Evolutionary conservation across 2,888 invertebrate species (phyloP).

Genomic region (Scaptomyza reducta): DNA sequence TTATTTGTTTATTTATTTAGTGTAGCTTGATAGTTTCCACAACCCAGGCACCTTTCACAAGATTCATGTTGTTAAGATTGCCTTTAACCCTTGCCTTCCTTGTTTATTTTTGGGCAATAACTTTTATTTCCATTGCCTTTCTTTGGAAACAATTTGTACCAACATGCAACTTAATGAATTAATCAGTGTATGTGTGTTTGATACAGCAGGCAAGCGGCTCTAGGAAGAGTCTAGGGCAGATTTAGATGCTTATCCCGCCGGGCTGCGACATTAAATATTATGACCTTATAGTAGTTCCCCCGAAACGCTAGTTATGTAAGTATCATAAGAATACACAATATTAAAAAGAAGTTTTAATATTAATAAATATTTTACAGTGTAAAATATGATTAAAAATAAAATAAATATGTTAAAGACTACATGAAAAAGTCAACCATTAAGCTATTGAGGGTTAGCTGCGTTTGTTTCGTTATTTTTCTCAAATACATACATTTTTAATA

Average conservation of each 20-base stretch:
- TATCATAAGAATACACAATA: not conserved
- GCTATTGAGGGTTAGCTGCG: not conserved
- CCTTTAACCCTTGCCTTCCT: conserved; percentile 70
- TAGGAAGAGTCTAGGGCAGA: conserved; percentile 37
- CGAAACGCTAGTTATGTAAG: conserved; percentile 39
- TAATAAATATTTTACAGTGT: no score
- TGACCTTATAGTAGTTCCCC: conserved; percentile 65
- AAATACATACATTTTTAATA: not conserved
- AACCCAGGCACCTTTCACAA: conserved; percentile 70
- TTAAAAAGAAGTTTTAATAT: not conserved
- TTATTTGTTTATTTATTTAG: conserved; percentile 35
- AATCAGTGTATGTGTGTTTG: conserved; percentile 52
- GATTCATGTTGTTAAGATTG: conserved; percentile 67
- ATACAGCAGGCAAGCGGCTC: conserved; percentile 12
- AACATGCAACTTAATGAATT: conserved; percentile 78
- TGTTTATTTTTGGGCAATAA: conserved; percentile 62
- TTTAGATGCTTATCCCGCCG: conserved; percentile 74
- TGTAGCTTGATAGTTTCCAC: conserved; percentile 46
- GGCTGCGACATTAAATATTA: conserved; percentile 78
- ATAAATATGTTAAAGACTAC: no score
- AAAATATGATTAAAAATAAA: not conserved
- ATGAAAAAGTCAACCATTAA: conserved; percentile 4
- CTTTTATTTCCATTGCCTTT: conserved; percentile 78
- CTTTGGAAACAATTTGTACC: conserved; percentile 79
- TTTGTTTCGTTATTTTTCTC: not conserved